A percentile compares a stretch with the other conserved stretches of the same genome.
These are phyloP conservation scores for Naso thynnoides DNA, from an alignment of 2,797 vertebrate genomes.

Conservation along the genomic window DNA sequence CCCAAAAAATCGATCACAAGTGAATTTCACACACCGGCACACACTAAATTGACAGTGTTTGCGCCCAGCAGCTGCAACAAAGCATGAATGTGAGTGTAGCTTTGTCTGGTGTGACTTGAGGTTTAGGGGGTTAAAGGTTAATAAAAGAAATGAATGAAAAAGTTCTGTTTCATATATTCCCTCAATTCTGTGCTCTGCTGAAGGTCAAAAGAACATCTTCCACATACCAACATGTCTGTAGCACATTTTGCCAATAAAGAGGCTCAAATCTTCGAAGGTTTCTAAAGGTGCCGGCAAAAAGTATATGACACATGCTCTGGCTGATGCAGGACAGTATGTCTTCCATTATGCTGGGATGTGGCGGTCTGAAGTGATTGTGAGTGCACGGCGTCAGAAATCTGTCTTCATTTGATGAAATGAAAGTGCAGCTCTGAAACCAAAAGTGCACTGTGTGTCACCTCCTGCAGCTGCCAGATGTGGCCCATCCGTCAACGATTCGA, in stretches of 20 bases:
- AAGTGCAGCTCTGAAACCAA: conserved; percentile 30
- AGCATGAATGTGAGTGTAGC: background rate
- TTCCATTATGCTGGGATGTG: conserved; percentile 29
- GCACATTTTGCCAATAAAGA: conserved; percentile 19
- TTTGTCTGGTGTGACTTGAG: background rate
- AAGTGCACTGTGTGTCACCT: conserved; percentile 55
- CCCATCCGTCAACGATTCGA: conserved; percentile 73
- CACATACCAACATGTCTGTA: background rate
- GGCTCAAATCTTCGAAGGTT: conserved; percentile 8
- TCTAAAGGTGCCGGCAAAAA: conserved; percentile 18
- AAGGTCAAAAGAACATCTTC: conserved; percentile 7
- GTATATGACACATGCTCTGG: conserved; percentile 10
- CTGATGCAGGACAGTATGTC: conserved; percentile 26
- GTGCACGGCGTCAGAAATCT: conserved; percentile 55
- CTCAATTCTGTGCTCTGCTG: background rate
- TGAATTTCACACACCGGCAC: background rate
- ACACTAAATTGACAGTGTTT: background rate
- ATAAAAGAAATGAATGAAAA: conserved; percentile 19
- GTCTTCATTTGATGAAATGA: conserved; percentile 71
- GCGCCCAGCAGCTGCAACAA: background rate
- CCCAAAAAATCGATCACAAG: background rate
- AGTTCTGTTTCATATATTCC: background rate
- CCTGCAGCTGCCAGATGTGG: conserved; percentile 43
- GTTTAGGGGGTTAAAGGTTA: background rate
- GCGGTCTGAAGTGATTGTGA: conserved; percentile 50